Evolutionary conservation across 2,888 invertebrate species (phyloP).

Genomic region (Phorcus lineatus): DNA sequence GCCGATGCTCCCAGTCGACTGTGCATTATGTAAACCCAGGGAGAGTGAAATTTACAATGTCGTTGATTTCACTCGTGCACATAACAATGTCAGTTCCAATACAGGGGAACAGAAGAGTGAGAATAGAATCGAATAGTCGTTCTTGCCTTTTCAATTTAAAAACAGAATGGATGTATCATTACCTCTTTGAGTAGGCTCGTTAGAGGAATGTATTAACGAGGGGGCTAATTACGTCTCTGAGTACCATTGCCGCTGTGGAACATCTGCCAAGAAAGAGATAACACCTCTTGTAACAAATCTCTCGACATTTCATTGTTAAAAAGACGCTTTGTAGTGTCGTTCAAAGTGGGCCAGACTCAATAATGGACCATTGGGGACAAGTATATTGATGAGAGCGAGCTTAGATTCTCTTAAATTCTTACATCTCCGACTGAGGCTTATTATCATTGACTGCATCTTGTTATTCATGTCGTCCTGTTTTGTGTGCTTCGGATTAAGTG

Average conservation of each 20-base stretch:
- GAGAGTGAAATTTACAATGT: background rate
- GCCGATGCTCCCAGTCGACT: too few relatives aligned
- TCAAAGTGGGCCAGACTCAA: too few relatives aligned
- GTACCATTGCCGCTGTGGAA: background rate
- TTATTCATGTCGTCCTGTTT: too few relatives aligned
- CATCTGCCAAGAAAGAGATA: background rate
- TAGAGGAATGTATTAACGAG: constrained; percentile 4
- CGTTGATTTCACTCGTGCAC: background rate
- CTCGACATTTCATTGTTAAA: background rate
- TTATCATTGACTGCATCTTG: too few relatives aligned
- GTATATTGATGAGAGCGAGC: too few relatives aligned
- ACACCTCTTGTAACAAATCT: background rate
- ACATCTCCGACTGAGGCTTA: too few relatives aligned
- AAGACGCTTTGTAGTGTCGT: too few relatives aligned
- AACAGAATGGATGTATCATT: constrained; percentile 1
- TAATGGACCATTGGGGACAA: too few relatives aligned
- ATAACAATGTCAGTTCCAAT: background rate
- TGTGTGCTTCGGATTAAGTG: too few relatives aligned
- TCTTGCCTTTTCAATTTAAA: background rate
- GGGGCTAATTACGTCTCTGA: constrained; percentile 6
- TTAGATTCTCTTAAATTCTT: too few relatives aligned
- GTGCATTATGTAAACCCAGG: too few relatives aligned
- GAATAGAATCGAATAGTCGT: background rate
- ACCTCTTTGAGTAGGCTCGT: constrained; percentile 7
- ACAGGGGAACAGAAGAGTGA: too few relatives aligned